Base-by-base conservation (phyloP, 2,797 vertebrate species). In the Anniella stebbinsi region DNA sequence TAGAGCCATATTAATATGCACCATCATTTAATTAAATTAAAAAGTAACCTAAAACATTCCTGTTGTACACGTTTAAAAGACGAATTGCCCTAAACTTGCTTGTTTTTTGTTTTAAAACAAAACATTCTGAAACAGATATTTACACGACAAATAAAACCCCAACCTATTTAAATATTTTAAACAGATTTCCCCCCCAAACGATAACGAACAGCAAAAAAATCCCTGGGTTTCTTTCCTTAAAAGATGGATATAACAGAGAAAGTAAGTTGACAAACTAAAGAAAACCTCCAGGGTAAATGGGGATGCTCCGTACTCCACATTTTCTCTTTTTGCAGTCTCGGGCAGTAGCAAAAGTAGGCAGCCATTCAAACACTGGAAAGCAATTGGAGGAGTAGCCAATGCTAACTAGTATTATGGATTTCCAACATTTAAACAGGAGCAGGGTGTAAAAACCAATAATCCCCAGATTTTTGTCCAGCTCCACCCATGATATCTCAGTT, bases 11-110 rank as follows among this genome's bases (percentile, higher is more conserved):
- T 8, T n/a, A 48, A 38, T 87, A 80, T 51, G 77, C 84, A 90
- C 67, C 41, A 5, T 66, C 33, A 2, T 90, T 91, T 82, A 91
- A 91, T 91, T 91, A 91, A 91, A 87, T 91, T 91, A 91, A 89
- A 88, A 77, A 60, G 84, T 38, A 82, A 69, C 23, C 78, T 89
- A 86, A 82, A 86, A 30, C 2, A 3, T 69, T 82, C 77, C 77
- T 45, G 30, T 69, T 36, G 45, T 69, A 73, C 33, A 69, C 54
- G 73, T 91, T 63, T 67, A 7, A 69, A 91, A 91, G 87, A 72
- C 57, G 13, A 45, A 73, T 73, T 3, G 23, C 83, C 48, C 87
- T 86, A 86, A 18, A n/a, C 11, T 36, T 76, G 30, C 36, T 60
- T 77, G 17, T n/a, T 41, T 4, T 2, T 30, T 30, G 38, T 33